A percentile compares a stretch with the other conserved stretches of the same genome.
phyloP scores from a whole-genome alignment of 2,113 vertebrate species.

The Triplophysa dalaica region DNA sequence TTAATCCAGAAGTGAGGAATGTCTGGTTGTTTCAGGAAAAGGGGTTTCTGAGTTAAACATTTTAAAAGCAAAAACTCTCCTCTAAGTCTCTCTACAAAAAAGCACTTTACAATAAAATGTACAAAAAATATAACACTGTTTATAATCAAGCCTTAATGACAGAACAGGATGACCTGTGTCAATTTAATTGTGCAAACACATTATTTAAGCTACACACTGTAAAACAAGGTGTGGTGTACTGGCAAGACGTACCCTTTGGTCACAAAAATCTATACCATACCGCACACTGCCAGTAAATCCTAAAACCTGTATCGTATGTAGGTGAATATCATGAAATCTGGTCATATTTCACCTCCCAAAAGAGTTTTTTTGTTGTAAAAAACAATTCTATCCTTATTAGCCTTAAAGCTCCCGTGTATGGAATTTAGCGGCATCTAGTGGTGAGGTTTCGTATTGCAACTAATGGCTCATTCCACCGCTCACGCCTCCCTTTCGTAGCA shows the following conservation, averaged over 20 bases:
- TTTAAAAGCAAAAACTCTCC: conserved; percentile 11
- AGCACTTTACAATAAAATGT: conserved; percentile 57
- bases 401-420: too few relatives aligned
- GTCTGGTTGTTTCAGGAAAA: conserved; percentile 6
- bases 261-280: conserved; percentile 36
- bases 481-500: too few relatives aligned
- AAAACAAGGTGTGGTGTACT: conserved; percentile 54
- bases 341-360: background rate
- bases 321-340: conserved; percentile 9
- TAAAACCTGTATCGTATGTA: conserved; percentile 19
- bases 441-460: too few relatives aligned
- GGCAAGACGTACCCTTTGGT: conserved; percentile 60
- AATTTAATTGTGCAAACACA: conserved; percentile 57
- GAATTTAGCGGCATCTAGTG: too few relatives aligned
- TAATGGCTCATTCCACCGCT: too few relatives aligned
- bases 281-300: conserved; percentile 21
- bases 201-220: conserved; percentile 54
- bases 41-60: conserved; percentile 14
- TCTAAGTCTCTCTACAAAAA: conserved; percentile 52
- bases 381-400: too few relatives aligned
- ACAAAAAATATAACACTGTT: conserved; percentile 64
- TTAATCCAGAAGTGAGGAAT: conserved; percentile 5
- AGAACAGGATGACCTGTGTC: conserved; percentile 53
- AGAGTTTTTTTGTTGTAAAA: too few relatives aligned
- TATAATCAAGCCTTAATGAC: conserved; percentile 54